Evolutionary conservation across 64 coral and sea anemone species (phyloP).

Genomic region (Hydrozoanthus tunicans): DNA sequence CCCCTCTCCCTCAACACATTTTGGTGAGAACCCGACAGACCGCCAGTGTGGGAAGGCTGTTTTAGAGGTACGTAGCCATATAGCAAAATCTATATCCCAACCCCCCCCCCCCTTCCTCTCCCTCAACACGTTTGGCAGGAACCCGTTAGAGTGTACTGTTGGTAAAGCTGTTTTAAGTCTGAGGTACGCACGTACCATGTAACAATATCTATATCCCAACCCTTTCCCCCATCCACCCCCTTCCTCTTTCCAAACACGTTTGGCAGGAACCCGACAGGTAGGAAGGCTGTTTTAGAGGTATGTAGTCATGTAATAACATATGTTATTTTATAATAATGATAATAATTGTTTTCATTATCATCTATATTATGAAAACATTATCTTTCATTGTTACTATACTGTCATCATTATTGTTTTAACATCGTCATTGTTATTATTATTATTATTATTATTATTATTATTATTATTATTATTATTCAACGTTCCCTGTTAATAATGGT

Average conservation of each 20-base stretch:
- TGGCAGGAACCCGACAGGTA: slow-evolving; percentile 85
- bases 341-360: neutral
- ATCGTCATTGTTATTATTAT: neutral
- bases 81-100: too few species aligned
- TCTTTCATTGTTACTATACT: neutral
- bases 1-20: slow-evolving; percentile 71
- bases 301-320: neutral
- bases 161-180: slow-evolving; percentile 77
- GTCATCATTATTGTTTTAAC: neutral
- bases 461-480: neutral
- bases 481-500: neutral
- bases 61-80: slow-evolving; percentile 66
- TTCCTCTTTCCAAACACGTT: slow-evolving; percentile 65
- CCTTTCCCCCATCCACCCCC: neutral
- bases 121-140: slow-evolving; percentile 90
- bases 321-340: too few species aligned
- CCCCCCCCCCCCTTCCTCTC: neutral
- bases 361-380: neutral
- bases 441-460: too few species aligned
- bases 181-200: slow-evolving; percentile 51
- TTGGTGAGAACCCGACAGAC: slow-evolving; percentile 79
- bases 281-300: slow-evolving; percentile 93
- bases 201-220: too few species aligned
- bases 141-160: slow-evolving; percentile 72
- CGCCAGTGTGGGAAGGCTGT: slow-evolving; percentile 86